These are phyloP conservation scores for Leuctra nigra DNA, from an alignment of 2,888 invertebrate genomes.

Conservation along the genomic window DNA sequence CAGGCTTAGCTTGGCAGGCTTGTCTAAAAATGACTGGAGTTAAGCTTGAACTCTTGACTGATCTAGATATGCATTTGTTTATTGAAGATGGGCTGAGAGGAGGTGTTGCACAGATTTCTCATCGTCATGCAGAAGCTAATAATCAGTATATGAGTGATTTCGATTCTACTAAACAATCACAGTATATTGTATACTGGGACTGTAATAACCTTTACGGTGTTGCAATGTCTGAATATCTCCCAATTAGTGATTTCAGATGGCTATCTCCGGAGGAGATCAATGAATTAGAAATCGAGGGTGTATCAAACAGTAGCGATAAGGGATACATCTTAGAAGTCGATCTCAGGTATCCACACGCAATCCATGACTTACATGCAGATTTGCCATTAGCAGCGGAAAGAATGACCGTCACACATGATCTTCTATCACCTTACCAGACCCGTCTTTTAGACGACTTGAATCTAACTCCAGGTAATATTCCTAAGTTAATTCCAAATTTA, in stretches of 20 bases:
- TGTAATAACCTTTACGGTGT: conserved; percentile 26
- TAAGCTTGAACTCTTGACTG: conserved; percentile 35
- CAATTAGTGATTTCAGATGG: conserved; percentile 34
- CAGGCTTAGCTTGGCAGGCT: conserved; percentile 36
- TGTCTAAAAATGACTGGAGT: conserved; percentile 36
- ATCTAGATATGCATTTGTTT: conserved; percentile 36
- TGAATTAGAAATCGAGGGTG: conserved; percentile 11
- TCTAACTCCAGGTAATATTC: no score
- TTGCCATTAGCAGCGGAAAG: conserved; percentile 34
- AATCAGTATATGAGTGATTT: conserved; percentile 36
- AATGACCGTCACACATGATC: no score
- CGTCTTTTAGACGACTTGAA: no score
- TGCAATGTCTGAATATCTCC: conserved; percentile 33
- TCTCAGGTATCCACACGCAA: conserved; percentile 37
- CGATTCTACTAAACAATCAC: conserved; percentile 29
- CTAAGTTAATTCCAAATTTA: no score
- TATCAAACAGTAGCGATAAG: conserved; percentile 27
- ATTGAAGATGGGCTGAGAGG: conserved; percentile 34
- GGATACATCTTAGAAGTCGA: conserved; percentile 41
- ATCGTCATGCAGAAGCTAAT: conserved; percentile 35
- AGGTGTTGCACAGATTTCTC: conserved; percentile 34
- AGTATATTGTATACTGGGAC: conserved; percentile 33
- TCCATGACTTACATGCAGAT: conserved; percentile 36
- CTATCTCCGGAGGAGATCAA: conserved; percentile 24
- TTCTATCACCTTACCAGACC: no score